phyloP scores from a whole-genome alignment of 2,113 vertebrate species.

The Calonectris borealis region DNA sequence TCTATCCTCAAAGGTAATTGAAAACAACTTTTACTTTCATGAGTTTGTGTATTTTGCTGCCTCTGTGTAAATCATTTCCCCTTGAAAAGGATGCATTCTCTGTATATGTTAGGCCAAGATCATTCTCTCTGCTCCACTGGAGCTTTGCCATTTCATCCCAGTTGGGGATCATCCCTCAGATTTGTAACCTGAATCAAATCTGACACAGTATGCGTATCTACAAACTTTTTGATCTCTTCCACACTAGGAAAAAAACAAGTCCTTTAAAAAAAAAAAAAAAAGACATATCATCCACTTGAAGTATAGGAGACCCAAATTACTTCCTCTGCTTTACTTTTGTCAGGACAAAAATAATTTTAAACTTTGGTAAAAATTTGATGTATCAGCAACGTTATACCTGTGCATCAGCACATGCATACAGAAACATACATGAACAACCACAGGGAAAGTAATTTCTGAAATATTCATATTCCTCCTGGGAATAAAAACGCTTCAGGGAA shows the following conservation, averaged over 20 bases:
- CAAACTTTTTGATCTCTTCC: neutral
- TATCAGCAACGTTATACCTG: neutral
- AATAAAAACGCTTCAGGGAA: constrained; percentile 23
- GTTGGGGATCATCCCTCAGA: neutral
- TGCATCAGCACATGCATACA: neutral
- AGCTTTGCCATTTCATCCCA: neutral
- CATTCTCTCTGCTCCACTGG: neutral
- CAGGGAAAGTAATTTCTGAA: neutral
- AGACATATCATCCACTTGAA: neutral
- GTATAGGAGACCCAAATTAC: neutral
- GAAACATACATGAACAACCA: neutral
- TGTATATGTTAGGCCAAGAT: neutral
- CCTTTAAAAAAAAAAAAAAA: neutral
- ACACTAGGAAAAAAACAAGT: neutral
- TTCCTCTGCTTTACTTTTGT: neutral
- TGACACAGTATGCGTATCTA: neutral
- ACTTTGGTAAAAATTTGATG: neutral
- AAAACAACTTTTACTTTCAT: neutral
- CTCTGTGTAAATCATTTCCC: neutral
- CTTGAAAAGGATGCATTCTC: neutral
- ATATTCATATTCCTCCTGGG: constrained; percentile 25
- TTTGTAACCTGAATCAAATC: neutral
- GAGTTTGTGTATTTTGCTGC: neutral
- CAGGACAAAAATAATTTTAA: neutral
- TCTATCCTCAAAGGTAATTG: neutral